Evolutionary conservation across 2,888 invertebrate species (phyloP).

Genomic region (Campaea margaritaria): DNA sequence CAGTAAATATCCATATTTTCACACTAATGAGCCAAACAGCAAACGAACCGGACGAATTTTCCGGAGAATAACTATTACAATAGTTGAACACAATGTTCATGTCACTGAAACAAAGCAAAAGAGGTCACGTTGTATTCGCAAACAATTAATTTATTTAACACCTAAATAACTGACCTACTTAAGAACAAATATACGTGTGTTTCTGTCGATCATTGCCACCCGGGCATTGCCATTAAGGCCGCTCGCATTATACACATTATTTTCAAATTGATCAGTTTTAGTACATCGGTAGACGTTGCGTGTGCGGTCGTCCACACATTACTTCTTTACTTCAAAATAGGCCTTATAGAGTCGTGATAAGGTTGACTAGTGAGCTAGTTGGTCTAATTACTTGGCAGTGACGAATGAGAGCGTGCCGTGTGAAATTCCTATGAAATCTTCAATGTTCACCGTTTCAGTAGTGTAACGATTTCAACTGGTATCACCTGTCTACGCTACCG

Average conservation of each 20-base stretch:
- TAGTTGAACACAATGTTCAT: no score
- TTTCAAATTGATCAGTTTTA: constrained; percentile 59
- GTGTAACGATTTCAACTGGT: constrained; percentile 50
- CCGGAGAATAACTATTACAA: no score
- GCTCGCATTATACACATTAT: constrained; percentile 47
- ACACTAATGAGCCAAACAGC: no score
- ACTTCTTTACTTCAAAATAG: constrained; percentile 48
- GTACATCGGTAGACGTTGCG: constrained; percentile 68
- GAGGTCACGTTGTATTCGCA: constrained; percentile 23
- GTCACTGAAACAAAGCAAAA: constrained; percentile 5
- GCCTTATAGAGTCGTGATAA: constrained; percentile 42
- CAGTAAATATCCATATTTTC: no score
- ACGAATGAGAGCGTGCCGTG: constrained; percentile 74
- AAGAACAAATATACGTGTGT: constrained; percentile 50
- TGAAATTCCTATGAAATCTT: constrained; percentile 77
- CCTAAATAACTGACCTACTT: constrained; percentile 51
- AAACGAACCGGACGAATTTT: no score
- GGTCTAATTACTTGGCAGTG: constrained; percentile 72
- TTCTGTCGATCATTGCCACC: constrained; percentile 65
- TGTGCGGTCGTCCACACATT: constrained; percentile 68
- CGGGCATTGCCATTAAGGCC: constrained; percentile 66
- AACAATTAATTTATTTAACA: constrained; percentile 27
- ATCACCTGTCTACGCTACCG: constrained; percentile 44
- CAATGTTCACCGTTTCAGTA: constrained; percentile 58
- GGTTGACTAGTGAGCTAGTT: constrained; percentile 43